Conservation (phyloP, 2,888 invertebrate genomes). For the Auanema freiburgensis region DNA sequence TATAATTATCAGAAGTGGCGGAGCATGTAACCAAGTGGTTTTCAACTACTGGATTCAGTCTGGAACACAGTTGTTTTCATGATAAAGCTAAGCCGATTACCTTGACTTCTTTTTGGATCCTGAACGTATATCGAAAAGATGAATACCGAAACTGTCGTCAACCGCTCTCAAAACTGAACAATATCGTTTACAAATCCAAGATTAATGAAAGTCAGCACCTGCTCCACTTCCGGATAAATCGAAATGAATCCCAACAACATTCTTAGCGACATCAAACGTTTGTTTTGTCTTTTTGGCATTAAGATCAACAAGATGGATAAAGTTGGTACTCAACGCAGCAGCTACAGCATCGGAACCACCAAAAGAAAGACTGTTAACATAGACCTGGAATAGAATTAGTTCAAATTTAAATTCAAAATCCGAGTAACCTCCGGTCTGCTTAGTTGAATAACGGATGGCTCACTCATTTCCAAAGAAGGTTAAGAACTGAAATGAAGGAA, state of each 20-base stretch:
- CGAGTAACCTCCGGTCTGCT: slow-evolving; percentile 14
- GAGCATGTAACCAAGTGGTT: slow-evolving; percentile 32
- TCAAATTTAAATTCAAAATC: no score
- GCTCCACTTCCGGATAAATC: slow-evolving; percentile 16
- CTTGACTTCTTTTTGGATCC: slow-evolving; percentile 31
- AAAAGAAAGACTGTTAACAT: slow-evolving; percentile 20
- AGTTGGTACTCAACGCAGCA: slow-evolving; percentile 18
- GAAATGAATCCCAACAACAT: slow-evolving; percentile 24
- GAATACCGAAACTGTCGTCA: slow-evolving; percentile 38
- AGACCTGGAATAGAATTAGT: slow-evolving; percentile 15
- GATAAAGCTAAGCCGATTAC: background rate
- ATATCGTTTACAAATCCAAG: background rate
- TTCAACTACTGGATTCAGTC: slow-evolving; percentile 37
- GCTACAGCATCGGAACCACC: slow-evolving; percentile 22
- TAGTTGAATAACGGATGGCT: slow-evolving; percentile 18
- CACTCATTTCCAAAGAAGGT: background rate
- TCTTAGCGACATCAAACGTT: slow-evolving; percentile 18
- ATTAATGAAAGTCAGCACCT: background rate
- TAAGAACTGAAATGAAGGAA: no score
- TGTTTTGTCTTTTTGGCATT: slow-evolving; percentile 20
- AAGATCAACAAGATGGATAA: slow-evolving; percentile 21
- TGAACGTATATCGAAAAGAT: slow-evolving; percentile 30
- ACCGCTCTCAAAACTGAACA: slow-evolving; percentile 25
- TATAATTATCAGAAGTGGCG: slow-evolving; percentile 19
- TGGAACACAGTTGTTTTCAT: slow-evolving; percentile 4